Evolutionary conservation across 2,797 vertebrate species (phyloP).

Genomic region (Echeneis naucrates): DNA sequence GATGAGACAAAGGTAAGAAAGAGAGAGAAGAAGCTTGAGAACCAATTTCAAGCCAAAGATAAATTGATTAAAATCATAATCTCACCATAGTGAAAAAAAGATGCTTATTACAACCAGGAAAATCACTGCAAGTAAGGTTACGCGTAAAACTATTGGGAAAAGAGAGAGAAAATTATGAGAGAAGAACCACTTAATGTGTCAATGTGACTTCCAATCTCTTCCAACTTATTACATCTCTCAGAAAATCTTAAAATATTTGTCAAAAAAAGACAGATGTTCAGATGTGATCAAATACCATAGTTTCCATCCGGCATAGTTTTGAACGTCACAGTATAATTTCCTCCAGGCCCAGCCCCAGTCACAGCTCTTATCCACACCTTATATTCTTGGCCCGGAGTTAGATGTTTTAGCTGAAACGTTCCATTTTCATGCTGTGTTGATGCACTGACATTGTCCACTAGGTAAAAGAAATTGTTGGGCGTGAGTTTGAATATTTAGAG

Average conservation of each 20-base stretch:
- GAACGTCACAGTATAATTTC: conserved; percentile 50
- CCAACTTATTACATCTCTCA: not conserved
- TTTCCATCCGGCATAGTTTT: conserved; percentile 11
- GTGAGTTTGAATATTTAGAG: conserved; percentile 1
- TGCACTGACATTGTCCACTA: conserved; percentile 66
- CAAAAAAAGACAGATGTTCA: not conserved
- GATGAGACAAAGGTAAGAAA: not conserved
- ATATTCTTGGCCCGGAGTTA: conserved; percentile 68
- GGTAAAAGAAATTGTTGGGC: conserved; percentile 26
- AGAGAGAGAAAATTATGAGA: conserved; percentile 8
- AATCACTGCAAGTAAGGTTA: accelerated
- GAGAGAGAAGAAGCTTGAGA: not conserved
- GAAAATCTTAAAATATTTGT: not conserved
- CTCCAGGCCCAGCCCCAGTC: conserved; percentile 72
- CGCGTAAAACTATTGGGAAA: not conserved
- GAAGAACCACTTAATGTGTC: not conserved
- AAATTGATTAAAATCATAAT: conserved; percentile 8
- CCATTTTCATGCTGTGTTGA: conserved; percentile 11
- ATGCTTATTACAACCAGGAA: accelerated
- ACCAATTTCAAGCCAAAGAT: not conserved
- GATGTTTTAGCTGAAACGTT: conserved; percentile 17
- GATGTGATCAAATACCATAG: conserved; percentile 38
- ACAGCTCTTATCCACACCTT: conserved; percentile 77
- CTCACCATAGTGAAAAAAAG: conserved; percentile 46
- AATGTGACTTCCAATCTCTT: not conserved